Evolutionary conservation across 2,797 vertebrate genomes (phyloP).

Genomic region (Notamacropus eugenii): DNA sequence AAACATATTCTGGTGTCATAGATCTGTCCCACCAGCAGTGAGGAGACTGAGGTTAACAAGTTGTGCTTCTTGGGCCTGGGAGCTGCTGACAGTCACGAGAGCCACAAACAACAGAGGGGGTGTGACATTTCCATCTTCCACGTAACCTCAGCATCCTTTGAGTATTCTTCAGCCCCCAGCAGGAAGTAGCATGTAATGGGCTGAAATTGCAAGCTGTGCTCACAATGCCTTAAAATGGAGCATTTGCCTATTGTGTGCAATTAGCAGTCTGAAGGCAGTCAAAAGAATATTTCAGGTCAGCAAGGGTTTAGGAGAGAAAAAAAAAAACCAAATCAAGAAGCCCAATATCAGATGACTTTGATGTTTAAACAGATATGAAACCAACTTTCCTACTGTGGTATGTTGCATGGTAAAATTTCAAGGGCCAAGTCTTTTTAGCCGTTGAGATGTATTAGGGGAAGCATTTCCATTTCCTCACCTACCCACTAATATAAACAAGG

Average conservation of each 20-base stretch:
- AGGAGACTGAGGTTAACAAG: constrained; percentile 56
- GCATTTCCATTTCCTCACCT: constrained; percentile 28
- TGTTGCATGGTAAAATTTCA: neutral
- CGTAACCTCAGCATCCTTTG: constrained; percentile 43
- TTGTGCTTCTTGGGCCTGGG: constrained; percentile 41
- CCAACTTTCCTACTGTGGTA: constrained; percentile 46
- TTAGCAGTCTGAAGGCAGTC: neutral
- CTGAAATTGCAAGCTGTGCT: constrained; percentile 10
- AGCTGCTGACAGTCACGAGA: constrained; percentile 12
- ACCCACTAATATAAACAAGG: constrained; percentile 32
- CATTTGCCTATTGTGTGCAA: neutral
- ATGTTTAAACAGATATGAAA: neutral
- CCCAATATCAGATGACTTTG: neutral
- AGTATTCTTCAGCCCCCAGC: constrained; percentile 18
- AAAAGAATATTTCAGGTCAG: constrained; percentile 3
- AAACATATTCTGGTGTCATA: neutral
- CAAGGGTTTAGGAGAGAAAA: constrained; percentile 2
- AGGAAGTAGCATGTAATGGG: constrained; percentile 44
- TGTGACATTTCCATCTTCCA: constrained; percentile 50
- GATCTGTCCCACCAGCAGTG: constrained; percentile 16
- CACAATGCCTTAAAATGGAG: neutral
- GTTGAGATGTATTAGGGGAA: constrained; percentile 8
- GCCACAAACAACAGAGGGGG: constrained; percentile 38
- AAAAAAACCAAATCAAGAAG: neutral
- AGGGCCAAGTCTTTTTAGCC: neutral